These are phyloP conservation scores for Delichon dasypus DNA, from an alignment of 2,797 vertebrate genomes.

Conservation along the genomic window DNA sequence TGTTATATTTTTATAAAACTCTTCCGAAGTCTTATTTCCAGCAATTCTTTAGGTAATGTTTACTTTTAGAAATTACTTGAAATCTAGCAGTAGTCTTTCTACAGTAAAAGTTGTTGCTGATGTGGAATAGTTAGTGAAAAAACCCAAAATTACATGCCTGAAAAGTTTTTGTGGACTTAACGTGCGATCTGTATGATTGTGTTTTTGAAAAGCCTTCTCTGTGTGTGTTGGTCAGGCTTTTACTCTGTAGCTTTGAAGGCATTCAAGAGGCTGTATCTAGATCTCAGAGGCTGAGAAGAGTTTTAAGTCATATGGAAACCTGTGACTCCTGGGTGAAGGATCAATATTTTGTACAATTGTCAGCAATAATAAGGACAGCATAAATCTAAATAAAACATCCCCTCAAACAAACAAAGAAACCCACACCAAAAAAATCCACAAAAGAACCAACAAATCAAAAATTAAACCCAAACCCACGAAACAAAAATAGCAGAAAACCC, in stretches of 20 bases:
- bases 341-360: neutral
- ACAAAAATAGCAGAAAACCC: neutral
- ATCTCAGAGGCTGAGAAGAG: neutral
- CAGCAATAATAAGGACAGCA: neutral
- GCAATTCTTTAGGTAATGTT: neutral
- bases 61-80: neutral
- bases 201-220: neutral
- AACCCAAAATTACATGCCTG: rapidly evolving
- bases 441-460: neutral
- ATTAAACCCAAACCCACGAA: neutral
- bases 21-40: neutral
- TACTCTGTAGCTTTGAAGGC: neutral
- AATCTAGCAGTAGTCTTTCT: neutral
- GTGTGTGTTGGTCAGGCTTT: neutral
- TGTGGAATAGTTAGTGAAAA: neutral
- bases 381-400: neutral
- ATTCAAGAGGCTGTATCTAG: neutral
- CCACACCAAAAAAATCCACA: neutral
- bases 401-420: neutral
- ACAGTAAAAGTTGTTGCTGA: neutral
- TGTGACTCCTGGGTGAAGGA: neutral
- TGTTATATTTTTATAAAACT: neutral
- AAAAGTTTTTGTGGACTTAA: neutral
- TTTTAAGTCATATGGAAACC: neutral
- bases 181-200: neutral